phyloP scores from a whole-genome alignment of 2,797 vertebrate species.

The Pangasius macronema region DNA sequence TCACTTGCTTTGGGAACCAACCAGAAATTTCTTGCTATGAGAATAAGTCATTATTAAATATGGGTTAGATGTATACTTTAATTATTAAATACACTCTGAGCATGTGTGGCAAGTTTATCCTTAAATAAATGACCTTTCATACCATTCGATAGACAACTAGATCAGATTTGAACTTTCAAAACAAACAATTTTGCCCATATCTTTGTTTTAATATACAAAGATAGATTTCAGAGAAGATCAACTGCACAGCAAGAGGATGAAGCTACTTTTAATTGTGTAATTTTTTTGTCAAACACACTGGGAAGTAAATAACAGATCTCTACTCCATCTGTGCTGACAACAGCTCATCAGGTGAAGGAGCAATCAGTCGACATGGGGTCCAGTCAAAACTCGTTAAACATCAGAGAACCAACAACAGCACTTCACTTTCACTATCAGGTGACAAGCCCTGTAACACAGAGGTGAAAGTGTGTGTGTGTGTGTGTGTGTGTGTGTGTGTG shows the following conservation, averaged over 20 bases:
- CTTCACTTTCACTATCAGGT: neutral
- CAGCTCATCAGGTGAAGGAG: constrained; percentile 22
- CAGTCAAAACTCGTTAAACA: constrained; percentile 26
- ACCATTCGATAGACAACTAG: neutral
- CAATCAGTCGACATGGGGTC: constrained; percentile 8
- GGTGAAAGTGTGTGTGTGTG: neutral
- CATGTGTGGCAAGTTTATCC: neutral
- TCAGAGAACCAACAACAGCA: neutral
- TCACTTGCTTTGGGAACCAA: neutral
- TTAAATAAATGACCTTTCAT: neutral
- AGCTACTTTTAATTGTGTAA: constrained; percentile 58
- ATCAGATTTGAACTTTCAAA: neutral
- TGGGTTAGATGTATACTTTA: neutral
- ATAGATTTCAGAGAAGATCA: constrained; percentile 11
- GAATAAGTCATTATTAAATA: neutral
- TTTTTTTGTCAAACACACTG: constrained; percentile 65
- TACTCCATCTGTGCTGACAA: constrained; percentile 22
- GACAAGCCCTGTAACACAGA: neutral
- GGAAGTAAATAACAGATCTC: constrained; percentile 56
- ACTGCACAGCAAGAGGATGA: constrained; percentile 47
- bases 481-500: neutral
- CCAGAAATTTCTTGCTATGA: neutral
- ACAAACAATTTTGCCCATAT: neutral
- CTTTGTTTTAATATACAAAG: neutral
- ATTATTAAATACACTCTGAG: neutral